Evolutionary conservation across 2,888 invertebrate genomes (phyloP), one percentile per base, ranked within the genome.

Genomic region (Orthonychiurus folsomi): DNA sequence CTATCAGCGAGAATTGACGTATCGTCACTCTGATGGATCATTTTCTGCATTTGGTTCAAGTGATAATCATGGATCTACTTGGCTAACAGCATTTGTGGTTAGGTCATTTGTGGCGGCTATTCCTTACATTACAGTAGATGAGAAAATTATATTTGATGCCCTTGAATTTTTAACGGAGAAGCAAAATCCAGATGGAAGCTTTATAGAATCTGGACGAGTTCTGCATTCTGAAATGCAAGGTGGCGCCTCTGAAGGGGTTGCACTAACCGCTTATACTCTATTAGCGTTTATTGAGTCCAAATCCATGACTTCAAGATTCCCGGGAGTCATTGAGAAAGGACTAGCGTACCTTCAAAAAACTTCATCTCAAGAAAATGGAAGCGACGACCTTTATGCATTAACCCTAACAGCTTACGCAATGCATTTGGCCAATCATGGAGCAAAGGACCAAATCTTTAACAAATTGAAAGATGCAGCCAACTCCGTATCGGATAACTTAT

Each of bases 1-100:
- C 2, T 96, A 94, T 77, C 96, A 97, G 75, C 84, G 90, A 65
- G 85, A 96, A 75, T 81, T 96, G 75, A 90, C 88, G 1, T 97
- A 88, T 77, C 84, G 86, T 61, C 85, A 88, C 64, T 75, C 79
- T 0, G 94, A 95, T 76, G 93, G 94, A 0, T 94, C 94, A 0
- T 97, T 94, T 77, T 84, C 88, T 78, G 83, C 91, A 71, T 92
- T 92, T 75, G 91, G 90, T 20, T 78, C 83, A 73, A 75, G 83
- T 71, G 83, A 88, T 78, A 73, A 82, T 70, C 79, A 80, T 74
- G 82, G 91, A 75, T 83, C 93, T 76, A 84, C 92, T 66, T 89
- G 93, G 94, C 78, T 93, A 64, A 91, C 92, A 1, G 90, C 91
- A 0, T 92, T 91, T 75, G 89, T 89, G 0, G 82, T 85, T 0